Evolutionary conservation across 2,113 vertebrate genomes (phyloP).

Genomic region (Chloebia gouldiae): DNA sequence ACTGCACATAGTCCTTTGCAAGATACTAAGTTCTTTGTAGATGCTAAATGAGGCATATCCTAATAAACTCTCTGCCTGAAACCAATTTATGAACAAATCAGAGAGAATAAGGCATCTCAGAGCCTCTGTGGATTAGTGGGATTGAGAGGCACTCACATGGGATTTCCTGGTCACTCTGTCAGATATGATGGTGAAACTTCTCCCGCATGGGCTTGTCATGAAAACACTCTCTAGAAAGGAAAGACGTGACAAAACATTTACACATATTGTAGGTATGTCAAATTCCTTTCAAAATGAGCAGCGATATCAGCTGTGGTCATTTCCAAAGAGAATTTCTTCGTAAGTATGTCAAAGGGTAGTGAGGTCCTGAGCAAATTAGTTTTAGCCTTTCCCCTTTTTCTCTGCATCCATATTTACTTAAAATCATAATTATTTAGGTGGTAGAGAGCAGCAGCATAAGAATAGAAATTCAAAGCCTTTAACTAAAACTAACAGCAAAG

Average conservation of each 20-base stretch:
- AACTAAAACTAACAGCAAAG: slow-evolving; percentile 3
- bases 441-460: background rate
- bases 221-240: background rate
- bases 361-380: background rate
- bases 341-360: background rate
- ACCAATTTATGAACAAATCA: background rate
- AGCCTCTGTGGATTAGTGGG: background rate
- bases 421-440: background rate
- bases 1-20: background rate
- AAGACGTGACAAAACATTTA: background rate
- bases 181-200: background rate
- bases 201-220: background rate
- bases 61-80: background rate
- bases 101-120: background rate
- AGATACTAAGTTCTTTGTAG: background rate
- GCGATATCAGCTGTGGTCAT: background rate
- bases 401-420: background rate
- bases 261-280: background rate
- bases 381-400: background rate
- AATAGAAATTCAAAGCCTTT: background rate
- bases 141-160: background rate
- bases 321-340: background rate
- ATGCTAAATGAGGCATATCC: background rate
- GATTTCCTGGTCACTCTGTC: background rate
- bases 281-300: background rate